Conservation (phyloP, 2,888 invertebrate species). For the Beris chalybata region DNA sequence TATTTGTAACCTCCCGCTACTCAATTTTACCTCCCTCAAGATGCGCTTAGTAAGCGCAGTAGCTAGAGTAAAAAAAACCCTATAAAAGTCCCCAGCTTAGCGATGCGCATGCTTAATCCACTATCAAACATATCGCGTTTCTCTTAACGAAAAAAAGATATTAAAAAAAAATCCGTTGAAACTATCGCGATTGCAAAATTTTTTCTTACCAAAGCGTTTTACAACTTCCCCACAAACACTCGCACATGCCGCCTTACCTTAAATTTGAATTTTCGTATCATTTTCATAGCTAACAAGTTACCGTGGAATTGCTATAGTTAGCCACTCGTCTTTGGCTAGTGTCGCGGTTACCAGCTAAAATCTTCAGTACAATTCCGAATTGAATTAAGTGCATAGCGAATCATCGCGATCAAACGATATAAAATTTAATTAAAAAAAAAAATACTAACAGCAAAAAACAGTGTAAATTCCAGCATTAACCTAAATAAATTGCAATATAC, state of each 20-base stretch:
- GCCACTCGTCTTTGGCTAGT: no score
- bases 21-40: constrained; percentile 14
- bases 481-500: no score
- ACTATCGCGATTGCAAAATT: constrained; percentile 29
- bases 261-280: no score
- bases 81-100: constrained; percentile 33
- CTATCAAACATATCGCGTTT: constrained; percentile 26
- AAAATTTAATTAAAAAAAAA: no score
- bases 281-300: no score
- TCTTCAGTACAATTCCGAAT: no score
- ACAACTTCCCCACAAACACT: constrained; percentile 9
- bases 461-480: no score
- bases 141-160: constrained; percentile 1
- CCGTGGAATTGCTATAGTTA: no score
- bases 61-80: constrained; percentile 18
- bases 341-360: no score
- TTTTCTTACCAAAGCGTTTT: constrained; percentile 24
- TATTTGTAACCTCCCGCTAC: constrained; percentile 8
- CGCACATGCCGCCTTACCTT: constrained; percentile 3
- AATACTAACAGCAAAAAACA: no score
- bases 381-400: no score
- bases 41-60: constrained; percentile 6
- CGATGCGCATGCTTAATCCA: constrained; percentile 34
- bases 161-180: constrained; percentile 13
- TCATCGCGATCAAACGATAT: no score